Base-by-base conservation (phyloP, 2,888 invertebrate species). In the Hypercompe scribonia region DNA sequence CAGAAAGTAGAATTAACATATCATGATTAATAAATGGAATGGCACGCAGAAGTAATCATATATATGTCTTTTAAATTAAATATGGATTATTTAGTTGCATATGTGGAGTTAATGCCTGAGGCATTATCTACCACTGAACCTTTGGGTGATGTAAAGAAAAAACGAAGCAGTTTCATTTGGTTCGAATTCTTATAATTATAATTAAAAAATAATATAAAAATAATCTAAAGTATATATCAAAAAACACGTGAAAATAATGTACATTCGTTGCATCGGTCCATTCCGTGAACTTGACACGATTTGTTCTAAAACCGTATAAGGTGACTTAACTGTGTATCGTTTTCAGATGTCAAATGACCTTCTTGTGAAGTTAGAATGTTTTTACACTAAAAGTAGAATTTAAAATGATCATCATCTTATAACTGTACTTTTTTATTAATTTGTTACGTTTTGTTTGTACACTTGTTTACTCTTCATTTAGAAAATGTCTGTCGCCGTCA, bases 11-110 rank as follows among this genome's bases (percentile, higher is more conserved):
- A 31, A 24, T 24, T 24, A 28, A 58, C 31, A 42, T 54, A 66
- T 46, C 18, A 61, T 71, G 66, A 67, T 67, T 63, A 71, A 50
- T 33, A 11, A 5, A 21, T 7, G 42, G 18, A 71, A 61, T 71
- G 46, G 71, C 66, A 54, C 36, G 10, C 50, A 28, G 58, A 13
- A 4, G 15, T 33, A 54, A n/a, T n/a, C n/a, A 46, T 42, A 24
- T 61, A 42, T 21, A 34, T 61, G 61, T n/a, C 24, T 42, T 42
- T 66, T 33, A 67, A 66, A 66, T 66, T 67, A 61, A 13, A 28
- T 33, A 61, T 18, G 67, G 71, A n/a, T n/a, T n/a, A n/a, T n/a
- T n/a, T n/a, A n/a, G n/a, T n/a, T n/a, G n/a, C n/a, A n/a, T n/a
- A n/a, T n/a, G n/a, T n/a, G n/a, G n/a, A n/a, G n/a, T n/a, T n/a